Evolutionary conservation across 64 coral and sea anemone species (phyloP), one percentile per base, ranked within the genome.

Genomic region (Platygyra sinensis): DNA sequence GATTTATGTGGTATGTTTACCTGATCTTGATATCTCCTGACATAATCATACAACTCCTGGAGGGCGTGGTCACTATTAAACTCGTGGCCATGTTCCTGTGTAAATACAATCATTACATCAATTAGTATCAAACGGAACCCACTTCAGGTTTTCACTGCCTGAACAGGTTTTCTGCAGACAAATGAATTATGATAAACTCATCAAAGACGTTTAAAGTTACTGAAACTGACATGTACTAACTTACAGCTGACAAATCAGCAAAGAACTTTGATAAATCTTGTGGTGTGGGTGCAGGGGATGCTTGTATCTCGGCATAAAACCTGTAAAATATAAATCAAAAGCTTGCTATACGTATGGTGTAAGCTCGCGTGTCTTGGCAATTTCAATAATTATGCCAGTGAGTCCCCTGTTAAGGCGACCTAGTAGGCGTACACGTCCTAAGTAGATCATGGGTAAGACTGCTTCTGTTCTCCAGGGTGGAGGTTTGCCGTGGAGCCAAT

Each of bases 1-100:
- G 42, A 46, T 46, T 46, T 46, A 46, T 36, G 67, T 54, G n/a
- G 12, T 17, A 77, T 86, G 52, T 24, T 42, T 69, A 96, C 95
- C 95, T 96, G 92, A 74, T 96, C 91, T 71, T 96, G 95, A 62
- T 96, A 96, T 62, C 77, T 96, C 4, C 62, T 90, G 24, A 90
- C 88, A 29, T 96, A 96, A 67, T 67, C 65, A 64, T 83, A 94
- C 8, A 96, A 82, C 22, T 96, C 95, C 39, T 87, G 78, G 8
- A 96, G 88, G 0, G 95, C 95, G 31, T 87, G 61, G 54, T 96
- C 95, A 19, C 79, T 76, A 89, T 94, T 93, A 78, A 96, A 96
- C 72, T 76, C 87, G 6, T 55, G 82, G 15, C 51, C 57, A 52
- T 94, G 93, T 69, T 93, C 91, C 95, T 96, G 20, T 46, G 77